A percentile compares a stretch with the other conserved stretches of the same genome.
Evolutionary conservation across 2,113 vertebrate genomes (phyloP).

Genomic region (Megaleporinus macrocephalus): DNA sequence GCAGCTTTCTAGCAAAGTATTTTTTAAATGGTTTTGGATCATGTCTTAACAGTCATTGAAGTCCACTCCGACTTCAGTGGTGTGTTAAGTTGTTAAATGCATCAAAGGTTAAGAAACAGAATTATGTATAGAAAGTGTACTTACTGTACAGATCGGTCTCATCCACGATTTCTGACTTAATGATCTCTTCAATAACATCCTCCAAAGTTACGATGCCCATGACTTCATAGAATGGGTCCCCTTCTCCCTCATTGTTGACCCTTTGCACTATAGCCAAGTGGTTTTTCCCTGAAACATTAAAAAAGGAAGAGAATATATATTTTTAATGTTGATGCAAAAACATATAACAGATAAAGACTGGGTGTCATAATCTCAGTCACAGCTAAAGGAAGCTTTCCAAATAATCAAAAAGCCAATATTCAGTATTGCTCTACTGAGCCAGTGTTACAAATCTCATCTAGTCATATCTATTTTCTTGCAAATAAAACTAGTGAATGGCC

Average conservation of each 20-base stretch:
- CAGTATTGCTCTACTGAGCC: not conserved
- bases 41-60: too few species aligned
- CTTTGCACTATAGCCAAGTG: conserved; percentile 83
- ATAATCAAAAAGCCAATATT: not conserved
- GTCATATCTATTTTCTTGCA: not conserved
- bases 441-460: not conserved
- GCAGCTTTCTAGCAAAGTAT: too few species aligned
- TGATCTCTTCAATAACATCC: conserved; percentile 81
- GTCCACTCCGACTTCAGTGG: too few species aligned
- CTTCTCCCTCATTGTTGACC: conserved; percentile 80
- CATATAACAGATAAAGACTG: not conserved
- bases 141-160: conserved; percentile 96
- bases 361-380: not conserved
- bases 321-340: not conserved
- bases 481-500: not conserved
- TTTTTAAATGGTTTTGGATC: too few species aligned
- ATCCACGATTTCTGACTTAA: conserved; percentile 96
- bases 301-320: not conserved
- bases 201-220: conserved; percentile 81
- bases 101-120: not conserved
- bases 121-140: conserved; percentile 60
- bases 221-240: conserved; percentile 81
- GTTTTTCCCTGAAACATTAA: conserved; percentile 71
- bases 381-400: not conserved
- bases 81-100: not conserved